A percentile compares a stretch with the other conserved stretches of the same genome.
Evolutionary conservation across 1,140 invertebrate genomes (phyloP).

Genomic region (Pseudomyrmex cubaensis): DNA sequence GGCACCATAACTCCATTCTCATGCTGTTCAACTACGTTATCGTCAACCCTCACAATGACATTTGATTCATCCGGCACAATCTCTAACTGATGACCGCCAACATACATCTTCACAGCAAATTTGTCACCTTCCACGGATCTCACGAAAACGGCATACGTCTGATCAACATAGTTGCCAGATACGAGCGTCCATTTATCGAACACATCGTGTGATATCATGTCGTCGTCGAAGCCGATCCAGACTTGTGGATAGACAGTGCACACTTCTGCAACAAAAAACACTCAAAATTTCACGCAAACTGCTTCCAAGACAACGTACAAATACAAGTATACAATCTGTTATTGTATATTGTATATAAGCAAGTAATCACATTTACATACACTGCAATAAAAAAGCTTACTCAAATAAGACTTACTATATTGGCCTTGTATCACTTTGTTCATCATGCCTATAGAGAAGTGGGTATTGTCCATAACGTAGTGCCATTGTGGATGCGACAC

Average conservation of each 20-base stretch:
- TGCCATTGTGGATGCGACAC: constrained; percentile 59
- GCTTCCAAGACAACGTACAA: background rate
- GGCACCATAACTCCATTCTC: constrained; percentile 68
- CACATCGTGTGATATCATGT: constrained; percentile 59
- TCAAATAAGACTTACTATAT: background rate
- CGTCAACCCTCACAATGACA: constrained; percentile 64
- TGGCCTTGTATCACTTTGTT: constrained; percentile 3
- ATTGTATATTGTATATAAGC: too few relatives aligned
- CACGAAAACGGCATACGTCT: constrained; percentile 71
- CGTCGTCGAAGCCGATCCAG: constrained; percentile 67
- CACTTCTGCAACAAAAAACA: constrained; percentile 58
- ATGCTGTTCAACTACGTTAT: constrained; percentile 40
- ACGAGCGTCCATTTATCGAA: constrained; percentile 73
- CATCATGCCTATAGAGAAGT: constrained; percentile 56
- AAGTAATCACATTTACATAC: background rate
- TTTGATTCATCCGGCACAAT: constrained; percentile 52
- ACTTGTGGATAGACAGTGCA: constrained; percentile 73
- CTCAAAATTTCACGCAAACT: constrained; percentile 13
- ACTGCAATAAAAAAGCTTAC: background rate
- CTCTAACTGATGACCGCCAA: constrained; percentile 65
- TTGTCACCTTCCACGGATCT: constrained; percentile 63
- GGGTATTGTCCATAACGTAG: constrained; percentile 71
- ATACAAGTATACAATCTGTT: background rate
- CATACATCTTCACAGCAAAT: constrained; percentile 66
- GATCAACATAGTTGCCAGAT: constrained; percentile 59